These are phyloP conservation scores for Hipposideros larvatus DNA, from an alignment of 2,797 vertebrate genomes.

Conservation along the genomic window DNA sequence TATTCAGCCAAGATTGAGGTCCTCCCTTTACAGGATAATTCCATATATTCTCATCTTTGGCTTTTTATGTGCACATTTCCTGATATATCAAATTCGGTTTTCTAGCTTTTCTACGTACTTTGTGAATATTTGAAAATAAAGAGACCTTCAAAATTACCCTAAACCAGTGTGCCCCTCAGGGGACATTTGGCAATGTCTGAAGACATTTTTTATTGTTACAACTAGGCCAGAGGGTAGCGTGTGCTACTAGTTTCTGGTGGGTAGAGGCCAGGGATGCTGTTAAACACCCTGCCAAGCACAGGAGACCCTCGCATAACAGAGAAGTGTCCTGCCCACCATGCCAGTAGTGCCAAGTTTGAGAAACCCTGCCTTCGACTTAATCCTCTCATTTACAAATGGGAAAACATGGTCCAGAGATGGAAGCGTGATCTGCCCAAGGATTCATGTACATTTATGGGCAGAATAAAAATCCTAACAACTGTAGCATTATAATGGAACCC, in stretches of 20 bases:
- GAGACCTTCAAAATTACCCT: background rate
- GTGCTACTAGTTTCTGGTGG: background rate
- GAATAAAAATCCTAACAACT: background rate
- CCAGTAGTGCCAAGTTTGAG: background rate
- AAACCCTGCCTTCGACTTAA: background rate
- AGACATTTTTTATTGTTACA: background rate
- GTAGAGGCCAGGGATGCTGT: background rate
- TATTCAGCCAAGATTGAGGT: background rate
- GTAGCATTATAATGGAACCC: background rate
- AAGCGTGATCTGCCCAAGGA: background rate
- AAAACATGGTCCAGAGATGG: background rate
- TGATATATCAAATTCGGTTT: background rate
- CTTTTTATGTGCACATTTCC: background rate
- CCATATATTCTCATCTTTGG: background rate
- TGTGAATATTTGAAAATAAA: slow-evolving; percentile 40
- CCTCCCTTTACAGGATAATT: background rate
- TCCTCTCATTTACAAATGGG: background rate
- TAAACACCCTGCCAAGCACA: background rate
- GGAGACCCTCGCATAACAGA: background rate
- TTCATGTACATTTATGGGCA: slow-evolving; percentile 15
- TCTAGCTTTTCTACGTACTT: background rate
- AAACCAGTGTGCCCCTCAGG: background rate
- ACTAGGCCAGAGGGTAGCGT: background rate
- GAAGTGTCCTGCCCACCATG: background rate
- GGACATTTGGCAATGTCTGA: background rate